A percentile compares a stretch with the other conserved stretches of the same genome.
Evolutionary conservation across 2,113 vertebrate genomes (phyloP).

Genomic region (Dissostichus mawsoni): DNA sequence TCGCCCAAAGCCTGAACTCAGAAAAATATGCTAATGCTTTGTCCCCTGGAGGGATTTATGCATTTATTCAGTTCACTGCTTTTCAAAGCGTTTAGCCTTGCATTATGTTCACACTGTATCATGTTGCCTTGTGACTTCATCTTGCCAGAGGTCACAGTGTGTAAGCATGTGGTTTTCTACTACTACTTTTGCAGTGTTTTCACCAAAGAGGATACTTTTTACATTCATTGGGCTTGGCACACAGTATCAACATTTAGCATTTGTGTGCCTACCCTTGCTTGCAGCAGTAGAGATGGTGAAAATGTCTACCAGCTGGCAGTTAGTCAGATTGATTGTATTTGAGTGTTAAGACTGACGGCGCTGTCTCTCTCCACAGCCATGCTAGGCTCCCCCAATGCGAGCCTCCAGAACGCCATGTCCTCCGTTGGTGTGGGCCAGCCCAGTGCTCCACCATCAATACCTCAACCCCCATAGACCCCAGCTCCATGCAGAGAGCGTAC

Average conservation of each 20-base stretch:
- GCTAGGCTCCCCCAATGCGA: slow-evolving; percentile 91
- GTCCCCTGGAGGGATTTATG: slow-evolving; percentile 57
- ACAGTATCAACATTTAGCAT: slow-evolving; percentile 7
- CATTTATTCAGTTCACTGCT: slow-evolving; percentile 52
- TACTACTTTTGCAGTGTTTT: background rate
- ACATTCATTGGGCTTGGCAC: slow-evolving; percentile 5
- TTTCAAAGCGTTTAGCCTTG: slow-evolving; percentile 45
- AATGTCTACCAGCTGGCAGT: slow-evolving; percentile 1
- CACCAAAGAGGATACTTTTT: background rate
- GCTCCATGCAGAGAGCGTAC: slow-evolving; percentile 98
- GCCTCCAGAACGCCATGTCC: slow-evolving; percentile 92
- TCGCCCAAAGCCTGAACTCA: slow-evolving; percentile 29
- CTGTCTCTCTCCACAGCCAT: slow-evolving; percentile 84
- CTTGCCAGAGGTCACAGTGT: slow-evolving; percentile 15
- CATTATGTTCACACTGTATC: slow-evolving; percentile 40
- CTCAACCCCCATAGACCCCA: slow-evolving; percentile 96
- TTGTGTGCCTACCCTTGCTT: background rate
- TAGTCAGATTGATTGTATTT: background rate
- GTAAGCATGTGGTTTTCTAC: background rate
- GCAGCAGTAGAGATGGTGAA: slow-evolving; percentile 4
- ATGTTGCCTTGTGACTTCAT: slow-evolving; percentile 20
- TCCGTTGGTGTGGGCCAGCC: slow-evolving; percentile 91
- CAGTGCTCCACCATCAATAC: slow-evolving; percentile 88
- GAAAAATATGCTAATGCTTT: slow-evolving; percentile 35
- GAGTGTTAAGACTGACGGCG: slow-evolving; percentile 20